A percentile compares a stretch with the other conserved stretches of the same genome.
These are phyloP conservation scores for Selene dorsalis DNA, from an alignment of 2,797 vertebrate species.

Conservation along the genomic window DNA sequence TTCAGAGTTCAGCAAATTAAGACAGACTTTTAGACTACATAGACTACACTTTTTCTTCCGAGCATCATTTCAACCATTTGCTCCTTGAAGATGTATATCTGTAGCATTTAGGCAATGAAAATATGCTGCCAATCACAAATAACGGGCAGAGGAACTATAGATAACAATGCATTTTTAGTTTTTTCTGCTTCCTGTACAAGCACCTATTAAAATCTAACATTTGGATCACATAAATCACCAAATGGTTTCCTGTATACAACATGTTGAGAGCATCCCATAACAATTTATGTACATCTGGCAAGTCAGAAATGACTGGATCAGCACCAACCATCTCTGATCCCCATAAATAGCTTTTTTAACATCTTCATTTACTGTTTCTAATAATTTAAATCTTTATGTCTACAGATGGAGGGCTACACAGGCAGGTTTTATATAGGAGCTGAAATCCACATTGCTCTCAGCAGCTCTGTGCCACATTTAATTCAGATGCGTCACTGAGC, in stretches of 20 bases:
- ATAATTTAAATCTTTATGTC: slow-evolving; percentile 19
- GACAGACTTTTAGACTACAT: no score
- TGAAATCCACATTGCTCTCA: slow-evolving; percentile 3
- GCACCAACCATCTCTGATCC: not conserved
- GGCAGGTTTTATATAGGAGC: not conserved
- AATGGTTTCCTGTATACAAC: not conserved
- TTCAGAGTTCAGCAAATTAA: slow-evolving; percentile 53
- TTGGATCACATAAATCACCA: slow-evolving; percentile 20
- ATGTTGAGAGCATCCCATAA: not conserved
- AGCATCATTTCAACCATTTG: slow-evolving; percentile 24
- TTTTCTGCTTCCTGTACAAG: not conserved
- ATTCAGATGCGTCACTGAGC: slow-evolving; percentile 51
- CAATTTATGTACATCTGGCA: slow-evolving; percentile 23
- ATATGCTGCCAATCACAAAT: slow-evolving; percentile 20
- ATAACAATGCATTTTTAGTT: not conserved
- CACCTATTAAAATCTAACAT: slow-evolving; percentile 8
- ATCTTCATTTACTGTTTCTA: slow-evolving; percentile 12
- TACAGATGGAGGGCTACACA: not conserved
- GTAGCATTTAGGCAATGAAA: not conserved
- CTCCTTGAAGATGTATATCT: slow-evolving; percentile 33
- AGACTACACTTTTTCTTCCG: slow-evolving; percentile 42
- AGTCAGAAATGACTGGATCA: slow-evolving; percentile 16
- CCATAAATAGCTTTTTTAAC: slow-evolving; percentile 5
- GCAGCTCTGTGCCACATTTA: slow-evolving; percentile 31
- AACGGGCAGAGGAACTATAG: slow-evolving; percentile 2